phyloP scores from a whole-genome alignment of 1,140 invertebrate genomes.

The Ganaspis sp. region DNA sequence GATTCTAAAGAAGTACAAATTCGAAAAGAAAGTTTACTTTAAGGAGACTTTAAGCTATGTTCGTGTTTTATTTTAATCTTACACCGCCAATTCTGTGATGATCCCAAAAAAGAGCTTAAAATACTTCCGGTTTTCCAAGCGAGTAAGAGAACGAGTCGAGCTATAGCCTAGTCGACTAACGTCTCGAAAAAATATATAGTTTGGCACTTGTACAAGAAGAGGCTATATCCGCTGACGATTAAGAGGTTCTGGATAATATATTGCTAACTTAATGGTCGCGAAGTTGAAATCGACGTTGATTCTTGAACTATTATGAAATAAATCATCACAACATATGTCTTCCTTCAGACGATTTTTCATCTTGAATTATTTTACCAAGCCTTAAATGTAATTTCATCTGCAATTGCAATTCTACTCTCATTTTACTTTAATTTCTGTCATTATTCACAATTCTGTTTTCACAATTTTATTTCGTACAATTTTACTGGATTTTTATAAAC shows the following conservation, averaged over 20 bases:
- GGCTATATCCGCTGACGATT: constrained; percentile 43
- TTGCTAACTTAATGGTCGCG: neutral
- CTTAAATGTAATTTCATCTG: no score
- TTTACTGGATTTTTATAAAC: no score
- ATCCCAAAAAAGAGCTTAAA: constrained; percentile 36
- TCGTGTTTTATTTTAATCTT: constrained; percentile 3
- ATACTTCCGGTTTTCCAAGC: neutral
- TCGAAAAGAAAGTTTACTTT: neutral
- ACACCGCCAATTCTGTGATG: constrained; percentile 14
- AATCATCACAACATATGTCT: neutral
- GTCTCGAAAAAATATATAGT: constrained; percentile 41
- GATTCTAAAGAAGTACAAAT: no score
- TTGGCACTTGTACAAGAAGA: constrained; percentile 44
- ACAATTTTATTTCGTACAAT: no score
- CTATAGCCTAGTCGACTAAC: neutral
- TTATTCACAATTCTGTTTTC: no score
- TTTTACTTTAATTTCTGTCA: no score
- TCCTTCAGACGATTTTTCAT: neutral
- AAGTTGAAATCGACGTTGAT: constrained; percentile 13
- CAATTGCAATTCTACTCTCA: no score
- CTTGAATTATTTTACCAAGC: neutral
- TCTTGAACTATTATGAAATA: neutral
- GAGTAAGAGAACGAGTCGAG: neutral
- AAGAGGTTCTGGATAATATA: constrained; percentile 20
- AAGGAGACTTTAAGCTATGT: neutral